Percentiles rank a stretch among this genome's conserved stretches.
phyloP scores from a whole-genome alignment of 2,888 invertebrate species.

The Mylabris sibirica region DNA sequence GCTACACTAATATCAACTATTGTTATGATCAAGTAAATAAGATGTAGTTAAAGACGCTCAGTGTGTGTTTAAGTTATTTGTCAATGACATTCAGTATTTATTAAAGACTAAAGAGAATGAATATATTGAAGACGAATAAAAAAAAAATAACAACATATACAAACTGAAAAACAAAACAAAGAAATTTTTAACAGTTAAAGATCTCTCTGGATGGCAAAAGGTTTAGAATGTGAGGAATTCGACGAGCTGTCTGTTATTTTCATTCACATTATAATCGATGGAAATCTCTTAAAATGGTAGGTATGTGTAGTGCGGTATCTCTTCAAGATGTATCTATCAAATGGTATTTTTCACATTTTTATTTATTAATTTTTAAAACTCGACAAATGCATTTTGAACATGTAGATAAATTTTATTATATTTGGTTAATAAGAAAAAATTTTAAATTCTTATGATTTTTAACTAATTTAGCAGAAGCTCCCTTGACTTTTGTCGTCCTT shows the following conservation, averaged over 20 bases:
- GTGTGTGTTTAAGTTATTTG: constrained; percentile 59
- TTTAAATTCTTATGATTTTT: background rate
- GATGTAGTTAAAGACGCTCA: constrained; percentile 51
- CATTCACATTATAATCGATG: constrained; percentile 54
- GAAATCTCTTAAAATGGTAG: constrained; percentile 39
- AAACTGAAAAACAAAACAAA: constrained; percentile 11
- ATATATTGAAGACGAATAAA: background rate
- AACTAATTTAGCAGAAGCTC: background rate
- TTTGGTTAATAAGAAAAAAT: background rate
- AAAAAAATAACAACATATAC: background rate
- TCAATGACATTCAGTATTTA: constrained; percentile 62
- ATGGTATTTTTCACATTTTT: constrained; percentile 45
- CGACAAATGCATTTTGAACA: too few species aligned
- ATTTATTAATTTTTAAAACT: constrained; percentile 43
- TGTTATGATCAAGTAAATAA: constrained; percentile 46
- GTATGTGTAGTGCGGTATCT: constrained; percentile 43
- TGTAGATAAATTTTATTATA: constrained; percentile 24
- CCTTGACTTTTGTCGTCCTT: too few species aligned
- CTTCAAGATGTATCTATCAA: constrained; percentile 55
- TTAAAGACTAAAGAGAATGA: constrained; percentile 54
- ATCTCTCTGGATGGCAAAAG: constrained; percentile 48
- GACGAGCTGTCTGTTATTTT: constrained; percentile 44
- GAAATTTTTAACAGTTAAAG: constrained; percentile 51
- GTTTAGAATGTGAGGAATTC: constrained; percentile 59
- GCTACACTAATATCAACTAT: too few species aligned